Evolutionary conservation across 2,113 vertebrate genomes (phyloP).

Genomic region (Peromyscus polionotus): DNA sequence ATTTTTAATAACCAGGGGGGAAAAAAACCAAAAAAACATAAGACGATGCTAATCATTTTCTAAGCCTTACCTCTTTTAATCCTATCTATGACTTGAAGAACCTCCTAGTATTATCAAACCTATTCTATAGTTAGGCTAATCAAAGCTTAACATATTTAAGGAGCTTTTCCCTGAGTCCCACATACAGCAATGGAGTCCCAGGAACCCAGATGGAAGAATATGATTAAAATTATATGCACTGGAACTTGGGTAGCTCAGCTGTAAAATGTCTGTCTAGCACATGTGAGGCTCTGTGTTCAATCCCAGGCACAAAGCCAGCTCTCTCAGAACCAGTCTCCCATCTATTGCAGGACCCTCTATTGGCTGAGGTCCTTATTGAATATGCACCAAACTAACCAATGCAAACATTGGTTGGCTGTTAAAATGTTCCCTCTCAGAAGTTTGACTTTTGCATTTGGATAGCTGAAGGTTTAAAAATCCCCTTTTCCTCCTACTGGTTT

Average conservation of each 20-base stretch:
- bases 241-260: neutral
- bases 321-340: neutral
- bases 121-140: slow-evolving; percentile 67
- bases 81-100: slow-evolving; percentile 57
- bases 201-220: neutral
- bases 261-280: neutral
- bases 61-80: slow-evolving; percentile 70
- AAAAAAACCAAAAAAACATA: neutral
- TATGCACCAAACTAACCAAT: neutral
- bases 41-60: neutral
- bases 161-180: slow-evolving; percentile 20
- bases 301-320: neutral
- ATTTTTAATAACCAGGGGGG: neutral
- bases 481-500: neutral
- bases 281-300: no score
- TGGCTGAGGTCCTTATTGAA: neutral
- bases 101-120: slow-evolving; percentile 56
- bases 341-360: neutral
- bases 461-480: neutral
- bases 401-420: accelerated
- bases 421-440: neutral
- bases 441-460: neutral
- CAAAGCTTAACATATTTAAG: slow-evolving; percentile 62
- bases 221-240: neutral
- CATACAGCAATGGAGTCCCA: neutral